A percentile compares a stretch with the other conserved stretches of the same genome.
phyloP scores from a whole-genome alignment of 2,113 vertebrate genomes.

The Cynoglossus semilaevis region DNA sequence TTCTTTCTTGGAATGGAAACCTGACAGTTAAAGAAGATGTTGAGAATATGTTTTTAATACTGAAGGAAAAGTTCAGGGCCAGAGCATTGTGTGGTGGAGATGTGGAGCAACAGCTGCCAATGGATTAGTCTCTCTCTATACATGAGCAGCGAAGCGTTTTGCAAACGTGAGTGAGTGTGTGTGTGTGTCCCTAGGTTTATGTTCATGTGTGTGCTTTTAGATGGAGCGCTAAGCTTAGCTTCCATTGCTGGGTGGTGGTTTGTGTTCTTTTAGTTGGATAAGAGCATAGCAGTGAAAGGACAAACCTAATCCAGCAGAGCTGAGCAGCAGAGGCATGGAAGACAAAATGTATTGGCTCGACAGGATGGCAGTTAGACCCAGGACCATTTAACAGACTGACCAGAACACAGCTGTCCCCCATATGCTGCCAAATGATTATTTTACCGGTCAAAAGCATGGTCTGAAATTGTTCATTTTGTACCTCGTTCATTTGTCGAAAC shows the following conservation, averaged over 20 bases:
- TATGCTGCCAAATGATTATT: slow-evolving; percentile 42
- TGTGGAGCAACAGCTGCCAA: slow-evolving; percentile 44
- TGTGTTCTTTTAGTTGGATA: slow-evolving; percentile 53
- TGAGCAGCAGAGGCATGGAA: slow-evolving; percentile 58
- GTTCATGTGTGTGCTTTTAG: slow-evolving; percentile 5
- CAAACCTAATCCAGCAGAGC: slow-evolving; percentile 66
- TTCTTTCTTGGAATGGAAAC: slow-evolving; percentile 31
- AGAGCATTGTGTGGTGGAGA: slow-evolving; percentile 22
- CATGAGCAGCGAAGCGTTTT: slow-evolving; percentile 43
- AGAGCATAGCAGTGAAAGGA: slow-evolving; percentile 42
- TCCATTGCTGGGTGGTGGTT: slow-evolving; percentile 41
- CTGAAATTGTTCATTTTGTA: slow-evolving; percentile 21
- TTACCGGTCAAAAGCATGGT: slow-evolving; percentile 31
- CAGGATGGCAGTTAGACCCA: slow-evolving; percentile 40
- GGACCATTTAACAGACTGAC: slow-evolving; percentile 51
- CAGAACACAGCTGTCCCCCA: slow-evolving; percentile 40
- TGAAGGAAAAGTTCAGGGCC: slow-evolving; percentile 18
- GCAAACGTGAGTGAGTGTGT: slow-evolving; percentile 23
- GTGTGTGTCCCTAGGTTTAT: neutral
- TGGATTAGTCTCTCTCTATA: slow-evolving; percentile 42
- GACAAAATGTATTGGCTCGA: slow-evolving; percentile 66
- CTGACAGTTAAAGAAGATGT: slow-evolving; percentile 31
- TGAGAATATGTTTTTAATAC: slow-evolving; percentile 24
- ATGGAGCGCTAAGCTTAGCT: slow-evolving; percentile 28
- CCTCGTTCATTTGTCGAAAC: too few relatives aligned